Evolutionary conservation across 2,888 invertebrate species (phyloP).

Genomic region (Drosophila rellima): DNA sequence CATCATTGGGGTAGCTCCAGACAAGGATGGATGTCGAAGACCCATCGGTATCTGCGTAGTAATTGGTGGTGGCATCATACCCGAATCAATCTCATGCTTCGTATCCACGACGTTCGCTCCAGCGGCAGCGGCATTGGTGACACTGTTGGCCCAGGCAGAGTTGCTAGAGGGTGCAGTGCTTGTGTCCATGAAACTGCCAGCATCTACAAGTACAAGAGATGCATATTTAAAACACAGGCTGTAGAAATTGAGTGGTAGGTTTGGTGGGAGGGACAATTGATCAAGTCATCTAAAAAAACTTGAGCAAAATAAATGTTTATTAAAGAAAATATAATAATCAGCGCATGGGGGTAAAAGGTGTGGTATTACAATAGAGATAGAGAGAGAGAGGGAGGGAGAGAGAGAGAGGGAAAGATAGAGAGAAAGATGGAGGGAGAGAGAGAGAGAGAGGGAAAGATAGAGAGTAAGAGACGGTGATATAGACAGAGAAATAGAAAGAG

Average conservation of each 20-base stretch:
- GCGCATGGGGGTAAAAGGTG: neutral
- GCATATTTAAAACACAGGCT: conserved; percentile 58
- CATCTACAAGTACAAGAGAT: conserved; percentile 83
- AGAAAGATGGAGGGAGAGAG: neutral
- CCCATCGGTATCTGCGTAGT: conserved; percentile 88
- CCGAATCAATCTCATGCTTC: conserved; percentile 87
- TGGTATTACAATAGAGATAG: conserved; percentile 3
- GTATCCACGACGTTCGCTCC: conserved; percentile 79
- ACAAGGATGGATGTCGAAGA: conserved; percentile 89
- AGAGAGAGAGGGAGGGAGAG: neutral
- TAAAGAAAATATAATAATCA: conserved; percentile 18
- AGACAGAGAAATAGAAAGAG: too few species aligned
- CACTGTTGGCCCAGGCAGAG: conserved; percentile 8
- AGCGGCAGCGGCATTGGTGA: conserved; percentile 5
- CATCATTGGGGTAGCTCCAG: conserved; percentile 84
- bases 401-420: neutral
- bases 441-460: neutral
- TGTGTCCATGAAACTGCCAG: conserved; percentile 82
- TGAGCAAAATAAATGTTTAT: conserved; percentile 16
- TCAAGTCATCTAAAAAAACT: conserved; percentile 11
- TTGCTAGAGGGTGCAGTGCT: conserved; percentile 26
- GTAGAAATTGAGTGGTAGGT: conserved; percentile 15
- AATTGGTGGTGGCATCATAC: conserved; percentile 90
- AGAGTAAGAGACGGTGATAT: neutral
- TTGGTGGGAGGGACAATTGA: neutral